Percentiles rank a stretch among this genome's conserved stretches.
Conservation (phyloP, 2,113 vertebrate genomes). For the Pipa parva region DNA sequence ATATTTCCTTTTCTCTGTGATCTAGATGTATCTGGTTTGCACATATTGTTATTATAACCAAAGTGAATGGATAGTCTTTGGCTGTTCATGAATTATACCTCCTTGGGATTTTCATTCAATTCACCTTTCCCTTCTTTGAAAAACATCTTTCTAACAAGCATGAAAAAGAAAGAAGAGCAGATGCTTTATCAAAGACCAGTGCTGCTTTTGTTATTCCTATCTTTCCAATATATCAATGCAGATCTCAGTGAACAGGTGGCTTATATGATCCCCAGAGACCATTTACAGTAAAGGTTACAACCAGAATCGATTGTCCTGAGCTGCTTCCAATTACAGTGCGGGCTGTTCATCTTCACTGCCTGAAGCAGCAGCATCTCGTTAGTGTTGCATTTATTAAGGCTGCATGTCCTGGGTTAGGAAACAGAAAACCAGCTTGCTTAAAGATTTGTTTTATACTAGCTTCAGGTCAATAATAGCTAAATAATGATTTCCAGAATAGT, state of each 20-base stretch:
- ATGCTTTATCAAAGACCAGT: conserved; percentile 53
- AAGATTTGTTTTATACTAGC: neutral
- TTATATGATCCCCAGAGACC: conserved; percentile 49
- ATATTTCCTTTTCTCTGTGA: too few species aligned
- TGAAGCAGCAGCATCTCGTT: conserved; percentile 47
- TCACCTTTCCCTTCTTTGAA: conserved; percentile 44
- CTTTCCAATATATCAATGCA: conserved; percentile 54
- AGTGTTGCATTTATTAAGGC: conserved; percentile 43
- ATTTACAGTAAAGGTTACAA: conserved; percentile 54
- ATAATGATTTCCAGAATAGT: too few species aligned
- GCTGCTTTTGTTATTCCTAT: conserved; percentile 51
- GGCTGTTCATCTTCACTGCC: conserved; percentile 48
- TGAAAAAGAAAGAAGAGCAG: conserved; percentile 45
- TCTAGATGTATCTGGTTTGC: too few species aligned
- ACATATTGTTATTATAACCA: neutral
- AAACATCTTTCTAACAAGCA: conserved; percentile 44
- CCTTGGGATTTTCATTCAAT: conserved; percentile 45
- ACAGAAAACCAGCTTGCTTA: conserved; percentile 7
- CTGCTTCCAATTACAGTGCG: conserved; percentile 46
- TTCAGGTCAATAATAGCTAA: neutral
- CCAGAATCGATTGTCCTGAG: conserved; percentile 53
- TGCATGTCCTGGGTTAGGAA: conserved; percentile 14
- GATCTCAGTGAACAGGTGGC: conserved; percentile 54
- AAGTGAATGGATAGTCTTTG: conserved; percentile 17
- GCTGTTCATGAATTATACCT: conserved; percentile 14